A percentile compares a stretch with the other conserved stretches of the same genome.
phyloP scores from a whole-genome alignment of 2,797 vertebrate species.

The Coendou prehensilis region DNA sequence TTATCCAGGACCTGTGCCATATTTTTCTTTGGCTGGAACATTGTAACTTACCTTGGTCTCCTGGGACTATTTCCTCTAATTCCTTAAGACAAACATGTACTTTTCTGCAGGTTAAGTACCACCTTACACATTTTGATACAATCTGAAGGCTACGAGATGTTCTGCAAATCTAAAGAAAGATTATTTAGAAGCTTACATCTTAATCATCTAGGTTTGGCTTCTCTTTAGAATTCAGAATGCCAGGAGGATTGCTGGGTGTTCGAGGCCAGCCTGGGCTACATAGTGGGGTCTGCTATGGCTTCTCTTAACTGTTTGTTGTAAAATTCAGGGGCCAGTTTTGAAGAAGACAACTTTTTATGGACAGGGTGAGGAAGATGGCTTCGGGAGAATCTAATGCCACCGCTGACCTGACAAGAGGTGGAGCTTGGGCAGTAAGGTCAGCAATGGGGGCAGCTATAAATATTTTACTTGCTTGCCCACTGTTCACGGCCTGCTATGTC shows the following conservation, averaged over 20 bases:
- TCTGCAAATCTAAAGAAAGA: neutral
- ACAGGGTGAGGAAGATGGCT: neutral
- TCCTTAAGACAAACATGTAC: neutral
- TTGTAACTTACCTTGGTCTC: neutral
- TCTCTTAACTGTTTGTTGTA: neutral
- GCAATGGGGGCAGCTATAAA: neutral
- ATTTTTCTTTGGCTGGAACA: neutral
- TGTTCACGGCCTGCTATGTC: too few relatives aligned
- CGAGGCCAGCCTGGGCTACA: neutral
- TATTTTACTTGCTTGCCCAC: neutral
- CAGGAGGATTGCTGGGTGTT: neutral
- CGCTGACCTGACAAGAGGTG: neutral
- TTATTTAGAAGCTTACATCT: neutral
- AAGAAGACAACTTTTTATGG: neutral
- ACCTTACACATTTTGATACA: neutral
- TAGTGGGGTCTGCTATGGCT: neutral
- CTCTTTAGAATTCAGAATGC: neutral
- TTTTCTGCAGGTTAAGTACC: neutral
- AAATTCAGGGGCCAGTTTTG: neutral
- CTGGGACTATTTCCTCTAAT: neutral
- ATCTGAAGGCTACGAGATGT: neutral
- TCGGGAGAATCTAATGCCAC: neutral
- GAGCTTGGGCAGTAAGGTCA: neutral
- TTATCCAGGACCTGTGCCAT: neutral
- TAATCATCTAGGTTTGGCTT: neutral